Conservation (phyloP, 1,140 invertebrate species). For the Atopsyche davidsoni region DNA sequence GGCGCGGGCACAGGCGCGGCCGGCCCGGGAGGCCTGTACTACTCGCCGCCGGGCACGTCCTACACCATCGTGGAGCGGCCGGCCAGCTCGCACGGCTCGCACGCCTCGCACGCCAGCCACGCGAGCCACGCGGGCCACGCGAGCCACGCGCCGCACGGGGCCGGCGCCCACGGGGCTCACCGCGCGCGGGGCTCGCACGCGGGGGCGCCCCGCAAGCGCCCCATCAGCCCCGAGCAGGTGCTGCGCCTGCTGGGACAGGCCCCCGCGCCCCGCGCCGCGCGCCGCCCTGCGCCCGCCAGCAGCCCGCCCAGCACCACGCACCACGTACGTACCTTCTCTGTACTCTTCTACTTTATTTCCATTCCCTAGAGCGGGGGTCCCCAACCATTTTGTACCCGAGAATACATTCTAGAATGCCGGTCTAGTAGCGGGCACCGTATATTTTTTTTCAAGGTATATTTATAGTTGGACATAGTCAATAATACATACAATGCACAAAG, state of each 20-base stretch:
- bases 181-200: constrained; percentile 33
- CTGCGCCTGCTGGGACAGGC: constrained; percentile 57
- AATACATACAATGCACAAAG: no score
- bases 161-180: constrained; percentile 38
- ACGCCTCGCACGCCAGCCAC: constrained; percentile 53
- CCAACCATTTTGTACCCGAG: no score
- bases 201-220: constrained; percentile 55
- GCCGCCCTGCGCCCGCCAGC: constrained; percentile 65
- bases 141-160: no score
- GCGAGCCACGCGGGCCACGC: constrained; percentile 30
- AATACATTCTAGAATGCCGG: no score
- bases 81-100: constrained; percentile 60
- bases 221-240: constrained; percentile 74
- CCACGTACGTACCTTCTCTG: constrained; percentile 50
- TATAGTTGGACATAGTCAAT: no score
- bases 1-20: neutral
- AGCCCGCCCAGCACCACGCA: constrained; percentile 66
- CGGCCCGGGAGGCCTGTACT: constrained; percentile 56
- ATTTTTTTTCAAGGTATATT: no score
- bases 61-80: constrained; percentile 80
- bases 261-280: constrained; percentile 49
- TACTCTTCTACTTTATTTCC: no score
- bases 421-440: no score
- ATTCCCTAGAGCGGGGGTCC: no score
- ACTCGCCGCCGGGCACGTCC: constrained; percentile 67